Base-by-base conservation (phyloP, 1,140 invertebrate species). In the Pseudomyrmex concolor region DNA sequence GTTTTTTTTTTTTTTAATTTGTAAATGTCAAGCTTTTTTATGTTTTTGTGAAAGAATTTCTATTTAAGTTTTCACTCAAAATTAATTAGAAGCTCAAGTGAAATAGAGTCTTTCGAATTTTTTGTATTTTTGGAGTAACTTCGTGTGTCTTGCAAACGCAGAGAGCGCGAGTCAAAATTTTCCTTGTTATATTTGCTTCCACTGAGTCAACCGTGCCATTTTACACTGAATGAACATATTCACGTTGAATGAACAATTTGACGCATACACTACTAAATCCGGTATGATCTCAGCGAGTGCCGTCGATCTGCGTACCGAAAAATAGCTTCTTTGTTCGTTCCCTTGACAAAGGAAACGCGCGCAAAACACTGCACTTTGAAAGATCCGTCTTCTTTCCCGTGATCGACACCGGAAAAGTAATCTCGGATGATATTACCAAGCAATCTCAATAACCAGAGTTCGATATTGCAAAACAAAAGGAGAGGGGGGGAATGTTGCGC, bases 201-300 rank as follows among this genome's bases (percentile, higher is more conserved):
- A 59, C 25, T 48, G 43, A 73, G 55, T 60, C 55, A 73, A 17
- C 25, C 12, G 12, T 34, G 5, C 12, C 63, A 9, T 0, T 45
- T 22, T 25, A n/a, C 25, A 19, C 13, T 59, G 71, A 60, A 60
- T 60, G 71, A 60, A 17, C 25, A 13, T 72, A 45, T 74, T 48
- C 50, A 62, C 15, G 45, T 62, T 51, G 59, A 51, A 76, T 13
- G 72, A 64, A 48, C 12, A 57, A 74, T 74, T 74, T 74, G 57
- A 74, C 72, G 57, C 45, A 10, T 17, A 2, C 19, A 59, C 43
- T 71, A 7, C 34, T 25, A 71, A 71, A 22, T 34, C 68, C 50
- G 17, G 55, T 48, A 60, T 17, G 72, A 63, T n/a, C 8, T 71
- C 19, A 17, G 72, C 22, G 59, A 22, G 15, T 76, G n/a, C 3